Evolutionary conservation across 2,113 vertebrate genomes (phyloP).

Genomic region (Anguilla rostrata): DNA sequence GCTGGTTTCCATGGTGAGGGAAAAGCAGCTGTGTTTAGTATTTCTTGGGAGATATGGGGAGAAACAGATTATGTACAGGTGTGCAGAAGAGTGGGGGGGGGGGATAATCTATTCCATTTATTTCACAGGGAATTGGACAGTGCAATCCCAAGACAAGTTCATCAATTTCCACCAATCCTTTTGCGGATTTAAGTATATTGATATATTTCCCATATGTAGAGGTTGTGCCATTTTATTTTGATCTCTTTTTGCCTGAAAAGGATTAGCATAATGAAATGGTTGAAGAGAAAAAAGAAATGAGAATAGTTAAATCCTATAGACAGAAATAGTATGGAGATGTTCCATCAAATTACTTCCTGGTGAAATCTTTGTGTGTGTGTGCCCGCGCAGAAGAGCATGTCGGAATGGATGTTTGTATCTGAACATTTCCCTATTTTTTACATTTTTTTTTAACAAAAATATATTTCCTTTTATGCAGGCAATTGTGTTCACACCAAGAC

Average conservation of each 20-base stretch:
- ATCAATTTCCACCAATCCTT: not conserved
- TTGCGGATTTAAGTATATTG: not conserved
- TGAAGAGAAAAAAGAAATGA: not conserved
- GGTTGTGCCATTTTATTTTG: not conserved
- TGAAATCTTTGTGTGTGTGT: not conserved
- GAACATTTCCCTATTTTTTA: not conserved
- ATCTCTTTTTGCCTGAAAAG: not conserved
- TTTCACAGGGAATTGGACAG: conserved; percentile 2
- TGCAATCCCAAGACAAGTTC: not conserved
- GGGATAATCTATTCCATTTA: conserved; percentile 1
- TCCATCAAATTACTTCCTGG: not conserved
- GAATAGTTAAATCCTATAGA: not conserved
- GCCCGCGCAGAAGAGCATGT: not conserved
- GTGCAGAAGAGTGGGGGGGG: not conserved
- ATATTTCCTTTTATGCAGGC: not conserved
- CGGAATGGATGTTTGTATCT: not conserved
- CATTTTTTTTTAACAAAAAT: no score
- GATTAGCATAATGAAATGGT: conserved; percentile 6
- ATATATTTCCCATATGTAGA: not conserved
- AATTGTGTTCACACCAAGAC: not conserved
- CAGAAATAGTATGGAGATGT: not conserved
- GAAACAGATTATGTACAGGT: conserved; percentile 17
- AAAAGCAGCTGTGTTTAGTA: not conserved
- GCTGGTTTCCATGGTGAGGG: conserved; percentile 21
- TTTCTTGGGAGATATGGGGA: not conserved